phyloP scores from a whole-genome alignment of 2,888 invertebrate genomes.

The Isotomurus palustris region DNA sequence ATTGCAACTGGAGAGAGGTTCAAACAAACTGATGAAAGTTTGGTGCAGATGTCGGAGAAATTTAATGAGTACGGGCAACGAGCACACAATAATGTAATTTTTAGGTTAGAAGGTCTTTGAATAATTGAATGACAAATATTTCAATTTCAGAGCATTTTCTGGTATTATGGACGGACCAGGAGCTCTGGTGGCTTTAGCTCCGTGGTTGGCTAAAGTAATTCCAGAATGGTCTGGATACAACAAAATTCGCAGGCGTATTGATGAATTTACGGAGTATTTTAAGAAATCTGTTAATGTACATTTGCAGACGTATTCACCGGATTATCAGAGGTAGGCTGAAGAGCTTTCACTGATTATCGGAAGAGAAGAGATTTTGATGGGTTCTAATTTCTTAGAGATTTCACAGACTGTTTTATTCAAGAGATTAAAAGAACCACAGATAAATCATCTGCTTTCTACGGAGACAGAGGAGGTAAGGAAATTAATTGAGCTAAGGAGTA shows the following conservation, averaged over 20 bases:
- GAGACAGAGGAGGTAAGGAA: conserved; percentile 13
- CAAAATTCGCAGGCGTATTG: not conserved
- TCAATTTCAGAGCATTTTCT: not conserved
- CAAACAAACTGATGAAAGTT: not conserved
- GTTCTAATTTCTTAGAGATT: too few relatives aligned
- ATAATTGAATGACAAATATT: not conserved
- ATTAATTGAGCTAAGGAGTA: not conserved
- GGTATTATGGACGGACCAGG: not conserved
- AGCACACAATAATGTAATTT: not conserved
- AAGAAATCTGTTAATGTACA: not conserved
- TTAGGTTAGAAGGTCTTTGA: not conserved
- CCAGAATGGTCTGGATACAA: not conserved
- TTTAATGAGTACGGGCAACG: not conserved
- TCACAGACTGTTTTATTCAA: conserved; percentile 17
- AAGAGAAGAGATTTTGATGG: too few relatives aligned
- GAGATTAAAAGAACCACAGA: conserved; percentile 13
- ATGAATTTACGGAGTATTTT: not conserved
- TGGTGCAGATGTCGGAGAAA: not conserved
- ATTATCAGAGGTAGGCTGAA: not conserved
- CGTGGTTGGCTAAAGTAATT: not conserved
- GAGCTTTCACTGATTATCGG: too few relatives aligned
- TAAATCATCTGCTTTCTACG: conserved; percentile 13
- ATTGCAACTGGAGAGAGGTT: not conserved
- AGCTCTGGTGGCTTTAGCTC: not conserved
- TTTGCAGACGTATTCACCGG: not conserved